Conservation (phyloP, 1,140 invertebrate species). For the Batillaria attramentaria region DNA sequence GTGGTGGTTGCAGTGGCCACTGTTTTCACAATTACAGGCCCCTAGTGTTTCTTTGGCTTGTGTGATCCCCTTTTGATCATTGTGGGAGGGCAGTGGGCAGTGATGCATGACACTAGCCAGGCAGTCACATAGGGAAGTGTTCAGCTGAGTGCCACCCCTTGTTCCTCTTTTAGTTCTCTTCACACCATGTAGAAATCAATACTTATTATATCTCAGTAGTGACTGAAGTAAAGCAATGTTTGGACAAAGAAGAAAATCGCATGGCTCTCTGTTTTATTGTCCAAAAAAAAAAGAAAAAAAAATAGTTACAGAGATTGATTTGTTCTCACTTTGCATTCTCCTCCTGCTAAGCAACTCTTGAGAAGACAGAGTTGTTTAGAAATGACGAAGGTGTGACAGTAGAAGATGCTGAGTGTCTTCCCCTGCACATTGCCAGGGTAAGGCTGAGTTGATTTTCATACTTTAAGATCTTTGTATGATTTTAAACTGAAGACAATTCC, state of each 20-base stretch:
- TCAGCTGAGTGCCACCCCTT: no score
- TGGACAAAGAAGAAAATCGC: background rate
- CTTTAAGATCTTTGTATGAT: background rate
- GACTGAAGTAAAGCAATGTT: background rate
- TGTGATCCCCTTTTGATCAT: no score
- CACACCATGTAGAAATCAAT: background rate
- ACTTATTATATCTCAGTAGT: background rate
- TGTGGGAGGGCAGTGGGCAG: no score
- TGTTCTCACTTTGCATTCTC: background rate
- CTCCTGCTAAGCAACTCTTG: background rate
- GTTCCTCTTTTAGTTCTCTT: background rate
- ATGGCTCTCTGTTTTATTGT: background rate
- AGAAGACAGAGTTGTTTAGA: background rate
- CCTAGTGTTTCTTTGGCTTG: no score
- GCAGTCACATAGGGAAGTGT: no score
- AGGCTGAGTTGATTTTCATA: background rate
- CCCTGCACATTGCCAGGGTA: constrained; percentile 12
- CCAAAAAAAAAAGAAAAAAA: background rate
- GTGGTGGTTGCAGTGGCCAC: no score
- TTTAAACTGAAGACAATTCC: background rate
- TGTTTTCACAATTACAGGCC: no score
- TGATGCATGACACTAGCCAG: no score
- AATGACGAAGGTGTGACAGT: background rate
- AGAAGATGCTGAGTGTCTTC: background rate
- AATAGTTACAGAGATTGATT: background rate